These are phyloP conservation scores for Ranitomeya imitator DNA, from an alignment of 2,113 vertebrate genomes.

Conservation along the genomic window DNA sequence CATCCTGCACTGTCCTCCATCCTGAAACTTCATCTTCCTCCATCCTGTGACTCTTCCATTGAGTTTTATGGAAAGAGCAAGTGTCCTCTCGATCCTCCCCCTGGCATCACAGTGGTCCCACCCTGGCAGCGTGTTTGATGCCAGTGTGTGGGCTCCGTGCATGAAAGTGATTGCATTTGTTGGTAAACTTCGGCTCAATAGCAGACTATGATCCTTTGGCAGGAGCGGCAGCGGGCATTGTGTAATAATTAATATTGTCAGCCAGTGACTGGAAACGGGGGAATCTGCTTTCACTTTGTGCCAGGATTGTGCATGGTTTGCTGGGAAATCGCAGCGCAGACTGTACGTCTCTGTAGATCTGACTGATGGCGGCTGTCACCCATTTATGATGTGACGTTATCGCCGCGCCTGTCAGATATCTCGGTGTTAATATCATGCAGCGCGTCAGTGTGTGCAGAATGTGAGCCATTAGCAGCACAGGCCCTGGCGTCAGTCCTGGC, in stretches of 20 bases:
- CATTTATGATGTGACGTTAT: neutral
- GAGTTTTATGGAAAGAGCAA: neutral
- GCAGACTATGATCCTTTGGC: constrained; percentile 1
- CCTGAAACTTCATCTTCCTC: too few relatives aligned
- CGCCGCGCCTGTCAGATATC: neutral
- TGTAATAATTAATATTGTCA: constrained; percentile 20
- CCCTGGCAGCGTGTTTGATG: neutral
- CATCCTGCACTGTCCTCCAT: too few relatives aligned
- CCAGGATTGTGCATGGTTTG: neutral
- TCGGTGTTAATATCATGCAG: neutral
- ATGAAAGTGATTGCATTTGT: constrained; percentile 8
- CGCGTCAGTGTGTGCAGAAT: neutral
- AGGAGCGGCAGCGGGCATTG: neutral
- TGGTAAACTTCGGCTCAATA: constrained; percentile 27
- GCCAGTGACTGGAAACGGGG: neutral
- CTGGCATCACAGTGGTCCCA: neutral
- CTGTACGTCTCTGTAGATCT: neutral
- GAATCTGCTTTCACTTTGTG: constrained; percentile 1
- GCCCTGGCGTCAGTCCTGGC: neutral
- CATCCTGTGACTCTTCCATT: neutral
- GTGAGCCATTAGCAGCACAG: neutral
- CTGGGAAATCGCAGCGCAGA: neutral
- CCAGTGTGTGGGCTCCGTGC: neutral
- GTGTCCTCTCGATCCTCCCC: neutral
- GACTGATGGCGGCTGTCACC: neutral